Evolutionary conservation across 1,140 invertebrate species (phyloP), one percentile per base, ranked within the genome.

Genomic region (Batillaria attramentaria): DNA sequence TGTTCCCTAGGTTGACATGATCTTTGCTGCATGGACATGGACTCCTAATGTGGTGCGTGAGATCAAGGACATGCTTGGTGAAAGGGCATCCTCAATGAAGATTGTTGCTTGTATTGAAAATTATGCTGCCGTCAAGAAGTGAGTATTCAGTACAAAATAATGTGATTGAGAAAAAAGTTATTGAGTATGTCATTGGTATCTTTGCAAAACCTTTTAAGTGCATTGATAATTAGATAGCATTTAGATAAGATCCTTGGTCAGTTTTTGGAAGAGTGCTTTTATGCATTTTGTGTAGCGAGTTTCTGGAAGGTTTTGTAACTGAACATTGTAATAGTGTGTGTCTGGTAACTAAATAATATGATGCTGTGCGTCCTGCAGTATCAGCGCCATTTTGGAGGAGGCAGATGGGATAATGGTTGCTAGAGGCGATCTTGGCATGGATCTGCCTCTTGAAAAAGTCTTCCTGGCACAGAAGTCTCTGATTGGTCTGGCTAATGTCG

Each of bases 361-460:
- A n/a, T 70, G 37, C 28, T 24, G 39, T 54, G 31, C 31, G 73
- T 75, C 43, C 80, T 87, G 35, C 68, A 91, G 90, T 89, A 92
- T 98, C 66, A 96, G 98, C 90, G 95, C 96, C 87, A 99, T 99
- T 84, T 96, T 99, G 87, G 94, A 94, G 83, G 96, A 93, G 24
- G 95, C 96, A 20, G 97, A 99, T 89, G 97, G 97, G 85, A 97
- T 99, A 68, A 98, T 99, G 97, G 96, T 98, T 0, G 97, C 97
- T n/a, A 94, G 97, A 85, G 97, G 98, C 86, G 97, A 99, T 92
- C 92, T 98, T 62, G 97, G 97, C 82, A 98, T 98, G 90, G 97
- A 99, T 92, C 98, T 99, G 87, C 97, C 98, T n/a, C 95, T 97
- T 60, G 97, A 99, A 89, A 99, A 99, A 91, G 98, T 99, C 10